Percentiles rank a stretch among this genome's conserved stretches.
phyloP scores from a whole-genome alignment of 2,113 vertebrate species.

The Columbina picui region DNA sequence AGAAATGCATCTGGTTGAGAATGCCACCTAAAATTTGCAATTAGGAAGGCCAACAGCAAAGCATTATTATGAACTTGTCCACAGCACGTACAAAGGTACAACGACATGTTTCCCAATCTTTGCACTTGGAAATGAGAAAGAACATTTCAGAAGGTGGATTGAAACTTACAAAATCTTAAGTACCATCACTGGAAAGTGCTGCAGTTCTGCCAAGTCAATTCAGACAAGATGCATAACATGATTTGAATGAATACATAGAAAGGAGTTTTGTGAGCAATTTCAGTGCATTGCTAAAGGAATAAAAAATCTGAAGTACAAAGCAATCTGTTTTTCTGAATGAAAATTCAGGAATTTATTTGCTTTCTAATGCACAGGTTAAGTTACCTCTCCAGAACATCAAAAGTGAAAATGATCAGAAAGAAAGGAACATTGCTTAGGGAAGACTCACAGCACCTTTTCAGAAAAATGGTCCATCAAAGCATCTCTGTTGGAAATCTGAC shows the following conservation, averaged over 20 bases:
- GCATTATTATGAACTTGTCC: neutral
- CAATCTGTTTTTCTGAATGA: neutral
- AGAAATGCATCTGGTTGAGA: neutral
- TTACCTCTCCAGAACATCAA: neutral
- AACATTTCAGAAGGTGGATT: neutral
- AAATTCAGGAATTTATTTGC: neutral
- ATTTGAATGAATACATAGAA: neutral
- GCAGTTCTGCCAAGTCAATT: neutral
- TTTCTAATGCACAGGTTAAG: neutral
- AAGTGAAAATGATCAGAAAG: neutral
- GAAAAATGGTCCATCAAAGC: neutral
- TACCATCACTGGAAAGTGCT: neutral
- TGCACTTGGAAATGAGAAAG: neutral
- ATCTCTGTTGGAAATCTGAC: neutral
- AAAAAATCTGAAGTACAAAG: neutral
- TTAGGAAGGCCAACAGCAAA: neutral
- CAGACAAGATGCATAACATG: neutral
- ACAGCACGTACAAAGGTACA: neutral
- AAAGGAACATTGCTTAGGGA: neutral
- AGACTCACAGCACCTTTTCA: neutral
- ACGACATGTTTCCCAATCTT: neutral
- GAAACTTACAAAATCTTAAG: neutral
- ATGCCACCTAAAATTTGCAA: neutral
- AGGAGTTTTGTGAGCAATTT: neutral
- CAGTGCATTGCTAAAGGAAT: neutral